phyloP scores from a whole-genome alignment of 1,140 invertebrate species.

The Drosophila melanica region DNA sequence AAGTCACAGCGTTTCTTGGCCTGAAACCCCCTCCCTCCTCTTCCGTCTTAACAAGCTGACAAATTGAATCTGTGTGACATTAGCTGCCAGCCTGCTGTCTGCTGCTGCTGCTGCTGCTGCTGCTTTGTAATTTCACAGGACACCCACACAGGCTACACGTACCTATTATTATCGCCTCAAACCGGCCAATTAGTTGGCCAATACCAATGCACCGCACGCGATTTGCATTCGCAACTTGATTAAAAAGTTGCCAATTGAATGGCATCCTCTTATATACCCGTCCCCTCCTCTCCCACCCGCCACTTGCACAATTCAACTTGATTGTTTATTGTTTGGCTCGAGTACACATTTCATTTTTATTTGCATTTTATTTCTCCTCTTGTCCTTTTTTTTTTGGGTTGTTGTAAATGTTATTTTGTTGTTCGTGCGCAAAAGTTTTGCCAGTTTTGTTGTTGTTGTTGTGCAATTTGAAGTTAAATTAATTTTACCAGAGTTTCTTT shows the following conservation, averaged over 20 bases:
- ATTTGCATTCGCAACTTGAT: constrained; percentile 77
- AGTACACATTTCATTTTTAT: constrained; percentile 39
- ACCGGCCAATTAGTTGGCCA: constrained; percentile 62
- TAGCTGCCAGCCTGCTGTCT: constrained; percentile 24
- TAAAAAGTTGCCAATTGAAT: constrained; percentile 73
- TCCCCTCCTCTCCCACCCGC: background rate
- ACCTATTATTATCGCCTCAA: constrained; percentile 61
- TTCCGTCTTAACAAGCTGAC: constrained; percentile 67
- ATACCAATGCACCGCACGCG: constrained; percentile 31
- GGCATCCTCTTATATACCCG: constrained; percentile 12
- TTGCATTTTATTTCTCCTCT: constrained; percentile 19
- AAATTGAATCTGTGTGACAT: constrained; percentile 77
- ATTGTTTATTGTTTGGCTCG: constrained; percentile 74
- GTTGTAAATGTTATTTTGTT: constrained; percentile 24
- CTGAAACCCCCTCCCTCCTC: too few relatives aligned
- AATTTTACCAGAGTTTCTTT: constrained; percentile 69
- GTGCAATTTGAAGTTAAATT: constrained; percentile 74
- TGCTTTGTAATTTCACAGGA: constrained; percentile 68
- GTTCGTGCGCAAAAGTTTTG: constrained; percentile 45
- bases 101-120: background rate
- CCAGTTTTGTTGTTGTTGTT: constrained; percentile 39
- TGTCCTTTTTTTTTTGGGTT: constrained; percentile 3
- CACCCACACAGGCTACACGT: constrained; percentile 16
- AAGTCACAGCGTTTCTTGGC: constrained; percentile 68
- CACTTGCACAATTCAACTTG: constrained; percentile 56